These are phyloP conservation scores for silkworm (Bombyx mori) DNA, from an alignment of 1,140 invertebrate genomes.

Conservation along the genomic window DNA sequence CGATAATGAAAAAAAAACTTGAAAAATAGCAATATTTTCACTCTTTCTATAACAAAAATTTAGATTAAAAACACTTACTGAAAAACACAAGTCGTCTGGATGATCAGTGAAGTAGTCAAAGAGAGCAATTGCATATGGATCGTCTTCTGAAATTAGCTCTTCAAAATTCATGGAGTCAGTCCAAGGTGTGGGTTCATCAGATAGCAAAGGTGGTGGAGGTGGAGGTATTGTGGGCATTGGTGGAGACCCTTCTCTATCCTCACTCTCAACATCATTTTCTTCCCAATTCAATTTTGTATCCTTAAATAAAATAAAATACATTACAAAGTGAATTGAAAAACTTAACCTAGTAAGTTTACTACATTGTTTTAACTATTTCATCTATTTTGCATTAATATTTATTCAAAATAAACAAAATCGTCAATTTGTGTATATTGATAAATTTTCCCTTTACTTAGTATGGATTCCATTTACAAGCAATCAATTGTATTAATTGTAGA, in stretches of 20 bases:
- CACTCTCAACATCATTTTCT: constrained; percentile 25
- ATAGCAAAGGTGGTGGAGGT: constrained; percentile 76
- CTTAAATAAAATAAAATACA: constrained; percentile 16
- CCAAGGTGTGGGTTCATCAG: constrained; percentile 49
- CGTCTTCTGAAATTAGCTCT: constrained; percentile 21
- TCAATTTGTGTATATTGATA: no score
- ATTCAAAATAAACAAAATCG: no score
- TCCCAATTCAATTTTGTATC: constrained; percentile 47
- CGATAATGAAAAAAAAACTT: constrained; percentile 1
- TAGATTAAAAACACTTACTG: constrained; percentile 66
- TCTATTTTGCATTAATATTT: no score
- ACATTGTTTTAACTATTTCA: no score
- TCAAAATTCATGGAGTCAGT: constrained; percentile 17
- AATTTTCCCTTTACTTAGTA: no score
- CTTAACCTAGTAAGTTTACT: no score
- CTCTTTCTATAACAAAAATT: not conserved
- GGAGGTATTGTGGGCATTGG: constrained; percentile 85
- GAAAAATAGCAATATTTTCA: not conserved
- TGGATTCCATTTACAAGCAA: no score
- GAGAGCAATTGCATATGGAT: constrained; percentile 79
- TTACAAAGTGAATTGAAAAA: no score
- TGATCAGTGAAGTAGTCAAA: constrained; percentile 82
- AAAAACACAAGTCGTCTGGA: constrained; percentile 80
- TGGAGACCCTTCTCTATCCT: constrained; percentile 70
- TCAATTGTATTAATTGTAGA: no score